Percentiles rank a stretch among this genome's conserved stretches.
These are phyloP conservation scores for Agrotis ipsilon DNA, from an alignment of 2,888 invertebrate genomes.

Conservation along the genomic window DNA sequence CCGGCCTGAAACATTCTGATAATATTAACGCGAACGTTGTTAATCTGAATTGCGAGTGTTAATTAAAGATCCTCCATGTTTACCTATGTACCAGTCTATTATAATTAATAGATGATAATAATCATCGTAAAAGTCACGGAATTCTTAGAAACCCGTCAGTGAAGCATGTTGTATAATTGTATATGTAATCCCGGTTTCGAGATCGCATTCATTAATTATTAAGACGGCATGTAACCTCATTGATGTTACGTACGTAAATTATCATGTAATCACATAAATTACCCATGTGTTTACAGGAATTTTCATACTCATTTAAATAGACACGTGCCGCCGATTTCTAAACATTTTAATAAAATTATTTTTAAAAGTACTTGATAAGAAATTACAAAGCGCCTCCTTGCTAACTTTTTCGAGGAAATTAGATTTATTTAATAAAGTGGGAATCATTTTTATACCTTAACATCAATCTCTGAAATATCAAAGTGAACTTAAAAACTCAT, in stretches of 20 bases:
- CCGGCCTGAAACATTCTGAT: conserved; percentile 71
- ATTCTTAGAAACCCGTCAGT: conserved; percentile 50
- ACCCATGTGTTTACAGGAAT: conserved; percentile 26
- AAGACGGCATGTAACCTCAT: conserved; percentile 55
- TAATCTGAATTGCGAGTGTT: conserved; percentile 67
- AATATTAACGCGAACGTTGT: conserved; percentile 69
- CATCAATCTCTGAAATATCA: conserved; percentile 76
- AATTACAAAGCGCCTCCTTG: conserved; percentile 14
- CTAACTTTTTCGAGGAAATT: conserved; percentile 11
- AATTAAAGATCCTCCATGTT: conserved; percentile 67
- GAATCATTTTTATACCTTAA: conserved; percentile 66
- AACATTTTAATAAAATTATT: conserved; percentile 1
- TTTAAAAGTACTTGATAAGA: not conserved
- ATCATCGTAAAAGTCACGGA: conserved; percentile 58
- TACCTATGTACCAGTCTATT: conserved; percentile 58
- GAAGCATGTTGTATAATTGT: conserved; percentile 49
- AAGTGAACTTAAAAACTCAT: conserved; percentile 84
- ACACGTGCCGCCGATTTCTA: not conserved
- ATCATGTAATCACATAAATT: conserved; percentile 55
- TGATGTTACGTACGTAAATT: conserved; percentile 52
- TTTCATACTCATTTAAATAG: conserved; percentile 21
- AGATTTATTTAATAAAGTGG: conserved; percentile 47
- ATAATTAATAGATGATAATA: conserved; percentile 62
- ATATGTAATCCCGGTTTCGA: conserved; percentile 65
- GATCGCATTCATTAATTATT: conserved; percentile 65